Evolutionary conservation across 2,113 vertebrate genomes (phyloP).

Genomic region (Aspidoscelis tigris): DNA sequence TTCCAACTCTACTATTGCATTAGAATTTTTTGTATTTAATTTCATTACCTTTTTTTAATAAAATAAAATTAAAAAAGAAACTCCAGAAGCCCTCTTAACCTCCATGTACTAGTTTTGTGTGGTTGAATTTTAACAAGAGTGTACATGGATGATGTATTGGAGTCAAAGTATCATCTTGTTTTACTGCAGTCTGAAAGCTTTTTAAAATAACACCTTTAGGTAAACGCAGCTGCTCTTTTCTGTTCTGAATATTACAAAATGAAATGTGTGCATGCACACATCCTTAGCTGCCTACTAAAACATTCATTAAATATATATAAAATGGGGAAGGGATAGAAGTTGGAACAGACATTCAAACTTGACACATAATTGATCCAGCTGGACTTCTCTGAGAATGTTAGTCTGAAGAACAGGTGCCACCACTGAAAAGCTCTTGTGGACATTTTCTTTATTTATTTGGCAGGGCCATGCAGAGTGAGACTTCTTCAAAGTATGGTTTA

Average conservation of each 20-base stretch:
- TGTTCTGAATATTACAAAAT: background rate
- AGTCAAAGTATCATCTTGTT: background rate
- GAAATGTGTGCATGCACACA: background rate
- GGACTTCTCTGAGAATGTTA: too few species aligned
- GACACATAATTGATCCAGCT: too few species aligned
- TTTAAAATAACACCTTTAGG: background rate
- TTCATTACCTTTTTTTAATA: conserved; percentile 30
- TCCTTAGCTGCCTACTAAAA: background rate
- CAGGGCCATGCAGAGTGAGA: too few species aligned
- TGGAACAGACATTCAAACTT: too few species aligned
- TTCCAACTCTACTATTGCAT: conserved; percentile 34
- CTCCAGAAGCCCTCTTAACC: conserved; percentile 23
- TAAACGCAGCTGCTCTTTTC: background rate
- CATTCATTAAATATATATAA: too few species aligned
- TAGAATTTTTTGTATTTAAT: conserved; percentile 41
- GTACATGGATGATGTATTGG: background rate
- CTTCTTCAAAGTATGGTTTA: too few species aligned
- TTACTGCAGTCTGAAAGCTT: background rate
- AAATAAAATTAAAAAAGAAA: conserved; percentile 23
- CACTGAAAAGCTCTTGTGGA: too few species aligned
- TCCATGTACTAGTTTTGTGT: conserved; percentile 17
- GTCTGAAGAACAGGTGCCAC: too few species aligned
- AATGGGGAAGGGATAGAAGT: too few species aligned
- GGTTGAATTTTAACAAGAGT: background rate
- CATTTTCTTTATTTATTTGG: too few species aligned